Base-by-base conservation (phyloP, 2,888 invertebrate genomes). In the Acronicta aceris region DNA sequence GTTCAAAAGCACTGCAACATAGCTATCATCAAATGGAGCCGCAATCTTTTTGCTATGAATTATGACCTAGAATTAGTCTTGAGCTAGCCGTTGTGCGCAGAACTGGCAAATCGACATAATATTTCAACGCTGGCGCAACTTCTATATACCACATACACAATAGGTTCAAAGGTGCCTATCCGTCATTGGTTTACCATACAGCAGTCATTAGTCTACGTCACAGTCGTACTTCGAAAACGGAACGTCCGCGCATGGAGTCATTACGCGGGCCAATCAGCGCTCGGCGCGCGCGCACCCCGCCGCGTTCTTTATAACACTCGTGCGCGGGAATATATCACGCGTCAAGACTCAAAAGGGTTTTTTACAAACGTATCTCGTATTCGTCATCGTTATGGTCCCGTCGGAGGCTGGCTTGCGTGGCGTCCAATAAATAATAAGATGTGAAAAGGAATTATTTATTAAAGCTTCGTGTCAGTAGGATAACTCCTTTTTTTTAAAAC, bases 291-390 rank as follows among this genome's bases (percentile, higher is more conserved):
- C 92, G 91, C 93, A 87, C 93, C 92, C 93, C 89, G 92, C 87
- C 85, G 93, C 79, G 93, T 91, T 86, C 88, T 92, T 94, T 92
- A 93, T 92, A 86, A 82, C 86, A 84, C 88, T 87, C 88, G 77
- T 78, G 87, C 89, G 84, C 89, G 76, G 81, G 87, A 85, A 94
- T 94, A 93, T 93, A 92, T 94, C 93, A 92, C 89, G 81, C 89
- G 93, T 92, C 93, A 90, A 83, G 79, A 79, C 86, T 85, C 85
- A 86, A 90, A 92, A 89, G 88, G 87, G 85, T 87, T 89, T 89
- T 89, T 90, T 89, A 91, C 89, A 87, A 89, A 90, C 90, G 87
- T 89, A 92, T 92, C 92, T 91, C 86, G 85, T 91, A 94, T 94
- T 92, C 94, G 93, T 94, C 94, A 94, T 94, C 93, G 93, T 93